Percentiles rank a stretch among this genome's conserved stretches.
Conservation (phyloP, 2,888 invertebrate species). For the Dryomyza anilis region DNA sequence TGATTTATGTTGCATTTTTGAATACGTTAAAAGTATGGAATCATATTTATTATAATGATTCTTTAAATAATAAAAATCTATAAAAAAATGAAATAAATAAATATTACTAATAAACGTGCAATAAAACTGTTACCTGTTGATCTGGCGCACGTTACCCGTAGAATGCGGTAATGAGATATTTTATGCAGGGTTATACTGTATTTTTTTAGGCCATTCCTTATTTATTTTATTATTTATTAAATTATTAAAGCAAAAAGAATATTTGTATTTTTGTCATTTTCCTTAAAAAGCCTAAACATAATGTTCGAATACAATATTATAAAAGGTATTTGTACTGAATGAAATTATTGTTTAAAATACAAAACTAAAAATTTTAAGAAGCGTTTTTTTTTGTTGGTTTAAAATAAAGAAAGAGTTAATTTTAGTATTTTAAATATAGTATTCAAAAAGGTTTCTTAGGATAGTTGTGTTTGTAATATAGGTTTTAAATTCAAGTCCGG, state of each 20-base stretch:
- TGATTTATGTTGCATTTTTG: too few species aligned
- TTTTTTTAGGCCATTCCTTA: constrained; percentile 29
- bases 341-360: constrained; percentile 1
- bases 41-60: too few species aligned
- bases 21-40: too few species aligned
- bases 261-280: not conserved
- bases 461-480: too few species aligned
- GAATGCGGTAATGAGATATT: constrained; percentile 65
- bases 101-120: constrained; percentile 65
- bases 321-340: not conserved
- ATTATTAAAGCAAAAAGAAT: not conserved
- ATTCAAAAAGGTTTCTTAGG: too few species aligned
- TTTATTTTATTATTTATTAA: not conserved
- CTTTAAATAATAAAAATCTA: constrained; percentile 20
- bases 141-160: constrained; percentile 68
- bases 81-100: constrained; percentile 31
- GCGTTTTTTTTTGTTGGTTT: constrained; percentile 42
- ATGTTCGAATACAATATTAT: not conserved
- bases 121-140: constrained; percentile 67
- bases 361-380: constrained; percentile 46
- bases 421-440: not conserved
- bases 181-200: constrained; percentile 11
- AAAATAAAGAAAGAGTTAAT: not conserved
- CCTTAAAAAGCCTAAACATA: too few species aligned
- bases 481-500: too few species aligned